These are phyloP conservation scores for Hypomesus transpacificus DNA, from an alignment of 2,113 vertebrate genomes.

Conservation along the genomic window DNA sequence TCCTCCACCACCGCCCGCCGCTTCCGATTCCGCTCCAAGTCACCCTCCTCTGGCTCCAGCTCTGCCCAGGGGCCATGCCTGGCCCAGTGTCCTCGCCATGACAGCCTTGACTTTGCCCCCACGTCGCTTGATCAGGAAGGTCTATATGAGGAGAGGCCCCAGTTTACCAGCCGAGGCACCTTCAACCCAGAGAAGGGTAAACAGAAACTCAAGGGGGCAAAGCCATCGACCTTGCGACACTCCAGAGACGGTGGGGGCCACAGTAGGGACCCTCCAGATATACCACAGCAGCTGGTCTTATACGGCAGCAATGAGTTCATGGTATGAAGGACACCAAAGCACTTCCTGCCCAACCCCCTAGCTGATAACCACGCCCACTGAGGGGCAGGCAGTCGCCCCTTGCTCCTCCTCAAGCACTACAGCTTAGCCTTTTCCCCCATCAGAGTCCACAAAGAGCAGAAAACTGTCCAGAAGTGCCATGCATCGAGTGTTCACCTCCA, in stretches of 20 bases:
- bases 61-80: conserved; percentile 51
- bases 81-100: conserved; percentile 9
- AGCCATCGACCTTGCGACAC: conserved; percentile 77
- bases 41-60: conserved; percentile 55
- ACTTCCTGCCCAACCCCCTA: conserved; percentile 34
- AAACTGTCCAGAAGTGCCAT: conserved; percentile 60
- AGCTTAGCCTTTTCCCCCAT: conserved; percentile 44
- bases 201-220: conserved; percentile 87
- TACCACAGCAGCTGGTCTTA: conserved; percentile 77
- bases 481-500: conserved; percentile 40
- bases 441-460: conserved; percentile 38
- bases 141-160: conserved; percentile 72
- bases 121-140: conserved; percentile 60
- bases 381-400: conserved; percentile 15
- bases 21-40: conserved; percentile 87
- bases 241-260: conserved; percentile 68
- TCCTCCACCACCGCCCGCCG: conserved; percentile 72
- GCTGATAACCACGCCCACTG: conserved; percentile 18
- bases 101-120: conserved; percentile 45
- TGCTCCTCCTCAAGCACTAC: conserved; percentile 47
- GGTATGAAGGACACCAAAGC: conserved; percentile 79
- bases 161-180: conserved; percentile 88
- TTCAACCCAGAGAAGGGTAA: conserved; percentile 91
- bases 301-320: conserved; percentile 95
- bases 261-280: conserved; percentile 76